Evolutionary conservation across 2,888 invertebrate genomes (phyloP), one percentile per base, ranked within the genome.

Genomic region (Ommatoiulus sabulosus): DNA sequence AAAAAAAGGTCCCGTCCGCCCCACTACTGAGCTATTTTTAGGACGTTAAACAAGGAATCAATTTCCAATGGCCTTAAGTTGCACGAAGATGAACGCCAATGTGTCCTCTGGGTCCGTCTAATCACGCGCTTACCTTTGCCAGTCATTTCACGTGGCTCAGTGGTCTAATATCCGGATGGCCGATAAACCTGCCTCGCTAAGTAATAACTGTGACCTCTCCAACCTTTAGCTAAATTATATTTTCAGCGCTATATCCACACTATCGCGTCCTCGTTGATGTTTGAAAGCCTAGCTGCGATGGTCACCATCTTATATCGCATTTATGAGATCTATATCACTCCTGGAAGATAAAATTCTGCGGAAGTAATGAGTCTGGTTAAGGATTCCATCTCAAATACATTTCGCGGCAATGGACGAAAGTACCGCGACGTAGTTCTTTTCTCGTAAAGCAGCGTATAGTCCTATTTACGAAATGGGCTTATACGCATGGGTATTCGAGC

Each of bases 71-170:
- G 24, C 72, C 80, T 80, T 35, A 35, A 80, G 80, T 80, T 80
- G 80, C 80, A 80, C 80, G 72, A 72, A 72, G 72, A 72, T 72
- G 72, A 72, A 72, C 72, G 24, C n/a, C 12, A 80, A 80, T 35
- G 35, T 80, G 80, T 80, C 80, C 80, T 80, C 12, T 80, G 80
- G 80, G 80, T 80, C 80, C 80, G 8, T 35, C 35, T 80, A 80
- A 80, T 80, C 80, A 80, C 80, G 35, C 12, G 80, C 80, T 80
- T 80, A 80, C 80, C 80, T 80, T 80, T 80, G 80, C 80, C 80
- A 80, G 80, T 80, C 35, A 80, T 80, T 80, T 80, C 80, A 35
- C 15, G 80, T 80, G 80, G 80, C 80, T 80, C 80, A 80, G 80
- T 43, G 80, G 80, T 80, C 80, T 35, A 80, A 80, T 80, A 80